Evolutionary conservation across 2,888 invertebrate species (phyloP).

Genomic region (Lasiommata megera): DNA sequence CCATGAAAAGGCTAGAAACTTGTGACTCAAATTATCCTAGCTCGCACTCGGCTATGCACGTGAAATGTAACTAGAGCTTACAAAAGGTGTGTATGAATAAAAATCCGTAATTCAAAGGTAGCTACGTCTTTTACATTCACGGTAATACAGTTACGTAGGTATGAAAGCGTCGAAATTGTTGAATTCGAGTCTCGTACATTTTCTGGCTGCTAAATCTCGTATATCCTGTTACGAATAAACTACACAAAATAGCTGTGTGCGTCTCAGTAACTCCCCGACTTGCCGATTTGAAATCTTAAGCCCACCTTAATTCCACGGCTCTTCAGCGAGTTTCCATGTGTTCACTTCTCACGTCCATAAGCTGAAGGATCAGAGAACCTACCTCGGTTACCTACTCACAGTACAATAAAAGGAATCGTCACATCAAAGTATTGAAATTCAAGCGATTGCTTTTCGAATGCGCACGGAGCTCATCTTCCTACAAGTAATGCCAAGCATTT

Average conservation of each 20-base stretch:
- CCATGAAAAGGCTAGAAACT: neutral
- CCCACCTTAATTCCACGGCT: conserved; percentile 39
- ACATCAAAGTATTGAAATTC: conserved; percentile 2
- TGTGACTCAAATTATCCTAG: conserved; percentile 5
- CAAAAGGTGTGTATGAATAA: conserved; percentile 30
- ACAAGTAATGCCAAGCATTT: neutral
- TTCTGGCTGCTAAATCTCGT: conserved; percentile 37
- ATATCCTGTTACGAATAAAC: conserved; percentile 42
- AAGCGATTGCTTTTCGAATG: neutral
- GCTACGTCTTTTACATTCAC: conserved; percentile 31
- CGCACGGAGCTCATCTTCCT: neutral
- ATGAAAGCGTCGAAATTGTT: conserved; percentile 37
- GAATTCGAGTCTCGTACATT: conserved; percentile 38
- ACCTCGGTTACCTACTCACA: neutral
- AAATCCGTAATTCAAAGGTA: conserved; percentile 34
- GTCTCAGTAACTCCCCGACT: conserved; percentile 41
- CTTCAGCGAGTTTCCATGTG: conserved; percentile 34
- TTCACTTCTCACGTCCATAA: conserved; percentile 24
- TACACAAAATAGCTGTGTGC: conserved; percentile 37
- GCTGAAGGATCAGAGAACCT: conserved; percentile 17
- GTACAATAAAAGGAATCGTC: neutral
- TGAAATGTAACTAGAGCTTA: conserved; percentile 24
- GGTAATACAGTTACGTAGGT: conserved; percentile 36
- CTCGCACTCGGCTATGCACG: conserved; percentile 13
- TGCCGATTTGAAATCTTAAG: conserved; percentile 44